Evolutionary conservation across 2,888 invertebrate species (phyloP), one percentile per base, ranked within the genome.

Genomic region (Noctua fimbriata): DNA sequence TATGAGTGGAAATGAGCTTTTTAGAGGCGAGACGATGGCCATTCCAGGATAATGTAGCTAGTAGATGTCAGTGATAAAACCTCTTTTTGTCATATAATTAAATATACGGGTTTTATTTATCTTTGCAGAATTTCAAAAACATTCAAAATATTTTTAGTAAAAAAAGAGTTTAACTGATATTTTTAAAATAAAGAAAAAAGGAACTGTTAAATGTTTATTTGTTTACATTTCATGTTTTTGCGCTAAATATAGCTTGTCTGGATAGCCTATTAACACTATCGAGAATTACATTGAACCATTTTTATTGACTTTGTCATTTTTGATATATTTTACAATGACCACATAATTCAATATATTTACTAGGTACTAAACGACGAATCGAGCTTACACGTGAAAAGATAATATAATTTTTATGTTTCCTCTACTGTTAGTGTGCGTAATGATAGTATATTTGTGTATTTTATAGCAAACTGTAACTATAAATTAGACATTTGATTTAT

Each of bases 321-420:
- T 86, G 77, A 89, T 87, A 83, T 88, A 88, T 88, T 87, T 80
- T 77, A 86, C 84, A 85, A 88, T 87, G 86, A 87, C 88, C 91
- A 91, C 88, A 89, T 90, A 88, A 90, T 88, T 91, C 90, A 92
- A 90, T 90, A 90, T 92, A 91, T 93, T 95, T 91, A 93, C 91
- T 92, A 90, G 90, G 89, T 88, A 93, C 89, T 93, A 93, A 94
- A 94, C 91, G 90, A 92, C 89, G 89, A 89, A 91, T 92, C 92
- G 88, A 89, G 90, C 91, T 86, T 92, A 95, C 96, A 95, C 95
- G 95, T 96, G 95, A 95, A 94, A 94, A 93, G 93, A 94, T 93
- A 94, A 93, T 95, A 95, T 94, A 95, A 93, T 92, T 96, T 95
- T 96, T 95, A 96, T 95, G 94, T 93, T 95, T 95, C 94, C 95